phyloP scores from a whole-genome alignment of 2,797 vertebrate species.

The Capromys pilorides region DNA sequence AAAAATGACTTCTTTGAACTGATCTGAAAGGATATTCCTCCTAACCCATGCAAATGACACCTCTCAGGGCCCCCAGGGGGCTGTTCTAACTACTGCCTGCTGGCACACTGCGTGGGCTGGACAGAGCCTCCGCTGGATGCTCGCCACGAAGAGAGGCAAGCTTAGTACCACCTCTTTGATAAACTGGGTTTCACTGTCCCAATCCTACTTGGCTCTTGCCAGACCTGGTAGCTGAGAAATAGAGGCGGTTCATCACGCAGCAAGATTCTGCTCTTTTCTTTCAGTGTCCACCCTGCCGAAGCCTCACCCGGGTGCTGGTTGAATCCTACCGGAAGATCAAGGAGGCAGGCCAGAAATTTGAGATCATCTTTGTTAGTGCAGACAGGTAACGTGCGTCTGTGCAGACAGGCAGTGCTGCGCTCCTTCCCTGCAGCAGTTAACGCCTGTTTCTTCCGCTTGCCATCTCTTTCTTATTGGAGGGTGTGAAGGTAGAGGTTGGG shows the following conservation, averaged over 20 bases:
- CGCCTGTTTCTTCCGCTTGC: not conserved
- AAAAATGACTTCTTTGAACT: not conserved
- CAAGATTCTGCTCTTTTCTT: slow-evolving; percentile 10
- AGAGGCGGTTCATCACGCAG: rapidly evolving
- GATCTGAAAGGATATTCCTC: not conserved
- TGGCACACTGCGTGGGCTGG: rapidly evolving
- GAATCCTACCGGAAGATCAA: slow-evolving; percentile 96
- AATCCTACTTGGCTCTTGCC: not conserved
- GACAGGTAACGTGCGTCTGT: slow-evolving; percentile 90
- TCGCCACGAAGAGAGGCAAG: not conserved
- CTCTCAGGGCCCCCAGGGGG: not conserved
- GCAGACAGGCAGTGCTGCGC: rapidly evolving
- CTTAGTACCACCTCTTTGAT: not conserved
- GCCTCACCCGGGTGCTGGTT: slow-evolving; percentile 95
- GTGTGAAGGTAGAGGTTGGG: not conserved
- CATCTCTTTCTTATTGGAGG: not conserved
- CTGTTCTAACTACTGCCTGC: not conserved
- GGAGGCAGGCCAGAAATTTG: slow-evolving; percentile 96
- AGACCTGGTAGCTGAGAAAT: not conserved
- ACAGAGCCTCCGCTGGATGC: too few species aligned
- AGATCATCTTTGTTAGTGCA: slow-evolving; percentile 98
- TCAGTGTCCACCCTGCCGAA: slow-evolving; percentile 97
- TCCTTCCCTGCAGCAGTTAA: not conserved
- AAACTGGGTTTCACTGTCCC: not conserved
- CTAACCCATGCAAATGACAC: not conserved